phyloP scores from a whole-genome alignment of 2,113 vertebrate genomes.

The Solenodon paradoxus region DNA sequence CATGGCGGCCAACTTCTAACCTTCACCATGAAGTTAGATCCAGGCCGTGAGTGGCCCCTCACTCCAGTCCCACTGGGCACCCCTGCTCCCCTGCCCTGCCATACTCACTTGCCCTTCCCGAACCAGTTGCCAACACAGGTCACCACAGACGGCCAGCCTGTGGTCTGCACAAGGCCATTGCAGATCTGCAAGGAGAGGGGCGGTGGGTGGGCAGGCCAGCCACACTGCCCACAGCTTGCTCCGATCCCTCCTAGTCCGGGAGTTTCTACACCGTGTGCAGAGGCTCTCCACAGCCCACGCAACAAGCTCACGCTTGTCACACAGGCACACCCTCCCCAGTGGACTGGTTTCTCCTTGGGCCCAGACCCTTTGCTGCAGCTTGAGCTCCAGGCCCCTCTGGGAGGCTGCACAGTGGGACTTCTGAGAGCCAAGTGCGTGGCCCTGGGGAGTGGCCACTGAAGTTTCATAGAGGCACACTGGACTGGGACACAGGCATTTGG shows the following conservation, averaged over 20 bases:
- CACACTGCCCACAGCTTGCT: rapidly evolving
- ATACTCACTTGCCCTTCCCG: slow-evolving; percentile 97
- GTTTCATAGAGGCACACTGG: neutral
- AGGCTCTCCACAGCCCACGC: neutral
- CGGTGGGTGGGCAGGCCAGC: neutral
- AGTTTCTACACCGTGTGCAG: neutral
- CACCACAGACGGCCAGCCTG: slow-evolving; percentile 96
- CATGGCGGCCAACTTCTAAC: neutral
- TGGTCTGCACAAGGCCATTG: slow-evolving; percentile 96
- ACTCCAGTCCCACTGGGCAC: neutral
- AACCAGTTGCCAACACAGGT: slow-evolving; percentile 98
- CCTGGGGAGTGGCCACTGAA: rapidly evolving
- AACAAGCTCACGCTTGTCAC: rapidly evolving
- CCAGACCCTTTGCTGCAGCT: neutral
- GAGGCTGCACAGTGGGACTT: too few relatives aligned
- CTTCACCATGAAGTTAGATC: neutral
- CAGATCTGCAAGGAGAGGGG: slow-evolving; percentile 82
- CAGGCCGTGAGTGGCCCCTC: too few relatives aligned
- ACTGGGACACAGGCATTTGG: neutral
- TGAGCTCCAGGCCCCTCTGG: neutral
- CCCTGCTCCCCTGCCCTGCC: rapidly evolving
- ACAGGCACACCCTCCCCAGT: rapidly evolving
- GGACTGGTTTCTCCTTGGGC: neutral
- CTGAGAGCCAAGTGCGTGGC: rapidly evolving
- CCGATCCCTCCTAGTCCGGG: neutral